Evolutionary conservation across 2,888 invertebrate genomes (phyloP).

Genomic region (Pandemis corylana): DNA sequence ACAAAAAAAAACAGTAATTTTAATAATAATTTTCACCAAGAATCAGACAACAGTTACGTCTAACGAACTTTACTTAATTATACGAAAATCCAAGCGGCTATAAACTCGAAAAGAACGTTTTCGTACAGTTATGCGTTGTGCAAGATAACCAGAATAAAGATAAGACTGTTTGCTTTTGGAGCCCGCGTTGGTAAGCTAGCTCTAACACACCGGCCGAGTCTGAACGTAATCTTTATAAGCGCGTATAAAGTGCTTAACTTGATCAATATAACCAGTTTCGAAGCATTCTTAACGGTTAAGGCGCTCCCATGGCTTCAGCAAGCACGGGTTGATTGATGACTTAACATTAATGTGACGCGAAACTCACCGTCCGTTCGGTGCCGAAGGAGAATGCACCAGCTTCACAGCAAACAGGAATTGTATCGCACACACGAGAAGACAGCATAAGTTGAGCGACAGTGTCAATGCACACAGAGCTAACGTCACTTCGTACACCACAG

Average conservation of each 20-base stretch:
- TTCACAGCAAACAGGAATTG: slow-evolving; percentile 97
- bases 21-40: slow-evolving; percentile 25
- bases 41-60: slow-evolving; percentile 45
- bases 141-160: slow-evolving; percentile 72
- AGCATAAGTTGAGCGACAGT: slow-evolving; percentile 94
- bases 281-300: slow-evolving; percentile 68
- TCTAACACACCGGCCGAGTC: slow-evolving; percentile 52
- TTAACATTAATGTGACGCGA: slow-evolving; percentile 36
- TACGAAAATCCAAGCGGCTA: slow-evolving; percentile 33
- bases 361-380: slow-evolving; percentile 88
- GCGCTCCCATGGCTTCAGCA: slow-evolving; percentile 45
- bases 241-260: slow-evolving; percentile 51
- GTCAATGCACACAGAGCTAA: slow-evolving; percentile 95
- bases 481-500: slow-evolving; percentile 96
- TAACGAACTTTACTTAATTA: slow-evolving; percentile 46
- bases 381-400: slow-evolving; percentile 93
- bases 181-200: slow-evolving; percentile 47
- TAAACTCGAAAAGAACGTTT: slow-evolving; percentile 48
- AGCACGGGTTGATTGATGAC: slow-evolving; percentile 51
- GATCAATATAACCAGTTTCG: slow-evolving; percentile 66
- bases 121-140: slow-evolving; percentile 74
- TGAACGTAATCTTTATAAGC: slow-evolving; percentile 52
- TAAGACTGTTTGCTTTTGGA: slow-evolving; percentile 65
- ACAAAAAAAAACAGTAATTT: slow-evolving; percentile 12
- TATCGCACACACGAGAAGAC: slow-evolving; percentile 96